Evolutionary conservation across 1,140 invertebrate species (phyloP).

Genomic region (Drosophila trapezifrons): DNA sequence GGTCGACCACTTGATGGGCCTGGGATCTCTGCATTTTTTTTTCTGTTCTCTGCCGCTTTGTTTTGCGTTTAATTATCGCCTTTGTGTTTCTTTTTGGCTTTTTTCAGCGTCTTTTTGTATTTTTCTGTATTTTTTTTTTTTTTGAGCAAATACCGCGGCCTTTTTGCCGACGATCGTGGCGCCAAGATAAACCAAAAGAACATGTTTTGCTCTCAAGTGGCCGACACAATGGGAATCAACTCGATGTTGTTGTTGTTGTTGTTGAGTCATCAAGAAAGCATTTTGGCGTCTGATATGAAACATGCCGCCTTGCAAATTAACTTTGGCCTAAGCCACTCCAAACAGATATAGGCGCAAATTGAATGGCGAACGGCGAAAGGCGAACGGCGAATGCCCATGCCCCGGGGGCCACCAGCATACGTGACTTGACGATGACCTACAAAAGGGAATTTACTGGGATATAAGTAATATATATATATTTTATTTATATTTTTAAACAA

Average conservation of each 20-base stretch:
- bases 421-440: slow-evolving; percentile 41
- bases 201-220: slow-evolving; percentile 80
- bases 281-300: slow-evolving; percentile 76
- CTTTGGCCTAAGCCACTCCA: slow-evolving; percentile 77
- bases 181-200: slow-evolving; percentile 82
- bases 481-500: not conserved
- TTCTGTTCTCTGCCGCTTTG: slow-evolving; percentile 72
- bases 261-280: slow-evolving; percentile 80
- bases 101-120: slow-evolving; percentile 11
- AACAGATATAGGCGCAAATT: slow-evolving; percentile 52
- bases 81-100: slow-evolving; percentile 58
- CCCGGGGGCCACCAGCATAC: slow-evolving; percentile 16
- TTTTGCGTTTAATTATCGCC: slow-evolving; percentile 81
- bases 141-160: slow-evolving; percentile 73
- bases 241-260: slow-evolving; percentile 67
- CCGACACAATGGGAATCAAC: slow-evolving; percentile 56
- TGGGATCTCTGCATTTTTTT: slow-evolving; percentile 36
- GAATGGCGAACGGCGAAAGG: slow-evolving; percentile 45
- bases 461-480: not conserved
- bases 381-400: slow-evolving; percentile 22
- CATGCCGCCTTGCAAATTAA: slow-evolving; percentile 80
- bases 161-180: slow-evolving; percentile 73
- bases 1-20: slow-evolving; percentile 67
- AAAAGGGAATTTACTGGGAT: slow-evolving; percentile 12
- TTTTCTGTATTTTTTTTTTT: slow-evolving; percentile 20